These are phyloP conservation scores for Hypomecis punctinalis DNA, from an alignment of 2,888 invertebrate genomes.

Conservation along the genomic window DNA sequence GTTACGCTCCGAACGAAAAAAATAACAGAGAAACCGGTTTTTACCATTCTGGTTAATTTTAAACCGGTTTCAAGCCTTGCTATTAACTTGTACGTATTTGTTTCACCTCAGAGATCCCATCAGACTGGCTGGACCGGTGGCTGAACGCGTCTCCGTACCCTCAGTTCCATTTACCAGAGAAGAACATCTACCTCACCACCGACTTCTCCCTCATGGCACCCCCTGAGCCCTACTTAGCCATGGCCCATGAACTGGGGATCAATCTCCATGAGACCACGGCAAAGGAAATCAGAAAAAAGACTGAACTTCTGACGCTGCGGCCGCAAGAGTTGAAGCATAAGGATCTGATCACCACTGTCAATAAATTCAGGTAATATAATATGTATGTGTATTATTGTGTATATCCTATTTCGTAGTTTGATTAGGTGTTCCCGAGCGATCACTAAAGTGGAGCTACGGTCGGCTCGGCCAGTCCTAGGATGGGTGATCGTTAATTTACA, in stretches of 20 bases:
- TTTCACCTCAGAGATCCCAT: slow-evolving; percentile 81
- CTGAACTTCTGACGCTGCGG: slow-evolving; percentile 40
- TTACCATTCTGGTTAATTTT: too few relatives aligned
- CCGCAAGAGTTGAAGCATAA: slow-evolving; percentile 57
- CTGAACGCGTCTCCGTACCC: slow-evolving; percentile 79
- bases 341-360: slow-evolving; percentile 72
- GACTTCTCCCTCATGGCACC: slow-evolving; percentile 87
- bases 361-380: slow-evolving; percentile 69
- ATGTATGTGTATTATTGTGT: too few relatives aligned
- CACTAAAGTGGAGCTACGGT: too few relatives aligned
- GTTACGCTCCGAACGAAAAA: too few relatives aligned
- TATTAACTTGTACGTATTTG: not conserved
- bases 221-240: slow-evolving; percentile 62
- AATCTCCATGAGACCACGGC: slow-evolving; percentile 58
- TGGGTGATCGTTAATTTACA: too few relatives aligned
- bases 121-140: slow-evolving; percentile 88
- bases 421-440: too few relatives aligned
- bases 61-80: too few relatives aligned
- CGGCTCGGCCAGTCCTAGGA: too few relatives aligned
- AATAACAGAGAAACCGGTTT: too few relatives aligned
- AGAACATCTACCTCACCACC: slow-evolving; percentile 90
- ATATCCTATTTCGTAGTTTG: too few relatives aligned
- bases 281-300: slow-evolving; percentile 70
- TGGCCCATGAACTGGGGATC: slow-evolving; percentile 59
- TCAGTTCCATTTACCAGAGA: slow-evolving; percentile 88